Percentiles rank a stretch among this genome's conserved stretches.
Evolutionary conservation across 2,797 vertebrate genomes (phyloP).

Genomic region (Pteropus rufus): DNA sequence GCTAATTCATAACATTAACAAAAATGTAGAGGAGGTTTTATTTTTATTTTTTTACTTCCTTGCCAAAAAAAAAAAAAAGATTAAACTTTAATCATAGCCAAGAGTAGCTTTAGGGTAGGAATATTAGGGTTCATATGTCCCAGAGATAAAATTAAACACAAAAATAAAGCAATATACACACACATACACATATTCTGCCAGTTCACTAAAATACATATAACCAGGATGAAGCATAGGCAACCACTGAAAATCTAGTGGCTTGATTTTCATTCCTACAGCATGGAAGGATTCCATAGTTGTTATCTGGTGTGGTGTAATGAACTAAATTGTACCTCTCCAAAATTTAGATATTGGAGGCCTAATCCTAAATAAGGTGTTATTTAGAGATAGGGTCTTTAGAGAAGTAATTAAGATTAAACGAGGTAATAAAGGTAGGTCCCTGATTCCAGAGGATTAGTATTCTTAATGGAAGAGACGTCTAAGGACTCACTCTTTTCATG

Average conservation of each 20-base stretch:
- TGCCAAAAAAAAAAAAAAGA: background rate
- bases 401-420: background rate
- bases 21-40: constrained; percentile 54
- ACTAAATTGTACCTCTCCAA: background rate
- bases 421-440: background rate
- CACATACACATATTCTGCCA: background rate
- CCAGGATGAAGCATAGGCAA: background rate
- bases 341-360: background rate
- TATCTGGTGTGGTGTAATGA: background rate
- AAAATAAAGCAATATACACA: background rate
- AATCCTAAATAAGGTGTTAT: background rate
- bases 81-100: constrained; percentile 54
- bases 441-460: background rate
- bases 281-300: background rate
- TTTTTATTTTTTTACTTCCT: constrained; percentile 5
- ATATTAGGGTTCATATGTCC: background rate
- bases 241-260: background rate
- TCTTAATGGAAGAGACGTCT: background rate
- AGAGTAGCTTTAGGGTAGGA: background rate
- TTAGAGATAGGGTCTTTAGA: background rate
- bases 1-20: constrained; percentile 79
- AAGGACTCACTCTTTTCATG: background rate
- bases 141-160: background rate
- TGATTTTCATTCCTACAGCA: no score
- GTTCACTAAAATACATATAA: background rate